These are phyloP conservation scores for Nomia melanderi DNA, from an alignment of 1,140 invertebrate species.

Conservation along the genomic window DNA sequence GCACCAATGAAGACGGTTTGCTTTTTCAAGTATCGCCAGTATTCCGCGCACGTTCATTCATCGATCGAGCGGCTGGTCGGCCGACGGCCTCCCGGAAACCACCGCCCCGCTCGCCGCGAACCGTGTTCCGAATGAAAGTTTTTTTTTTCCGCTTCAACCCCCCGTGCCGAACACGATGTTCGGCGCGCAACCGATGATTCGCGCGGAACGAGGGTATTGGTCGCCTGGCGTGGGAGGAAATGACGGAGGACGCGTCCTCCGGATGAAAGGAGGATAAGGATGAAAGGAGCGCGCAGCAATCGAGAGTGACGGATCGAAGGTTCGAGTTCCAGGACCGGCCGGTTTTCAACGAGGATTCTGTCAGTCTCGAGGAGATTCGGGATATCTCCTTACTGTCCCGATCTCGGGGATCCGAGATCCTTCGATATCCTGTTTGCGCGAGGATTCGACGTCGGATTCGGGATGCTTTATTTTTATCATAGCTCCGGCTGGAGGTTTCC, in stretches of 20 bases:
- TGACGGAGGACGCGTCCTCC: background rate
- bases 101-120: background rate
- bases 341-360: background rate
- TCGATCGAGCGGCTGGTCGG: no score
- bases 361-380: background rate
- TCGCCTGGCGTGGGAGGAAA: background rate
- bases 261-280: background rate
- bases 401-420: background rate
- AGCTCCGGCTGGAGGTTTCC: no score
- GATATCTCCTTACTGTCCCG: background rate
- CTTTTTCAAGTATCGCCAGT: conserved; percentile 41
- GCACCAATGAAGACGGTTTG: conserved; percentile 10
- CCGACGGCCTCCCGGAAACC: background rate
- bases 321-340: background rate
- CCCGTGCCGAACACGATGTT: background rate
- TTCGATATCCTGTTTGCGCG: background rate
- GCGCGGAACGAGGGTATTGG: background rate
- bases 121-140: conserved; percentile 37
- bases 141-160: background rate
- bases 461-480: background rate
- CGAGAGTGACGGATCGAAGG: background rate
- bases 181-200: background rate
- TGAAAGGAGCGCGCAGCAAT: conserved; percentile 6
- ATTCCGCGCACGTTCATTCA: conserved; percentile 38
- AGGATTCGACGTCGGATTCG: background rate